Evolutionary conservation across 2,113 vertebrate species (phyloP), one percentile per base, ranked within the genome.

Genomic region (Cichladusa arquata): DNA sequence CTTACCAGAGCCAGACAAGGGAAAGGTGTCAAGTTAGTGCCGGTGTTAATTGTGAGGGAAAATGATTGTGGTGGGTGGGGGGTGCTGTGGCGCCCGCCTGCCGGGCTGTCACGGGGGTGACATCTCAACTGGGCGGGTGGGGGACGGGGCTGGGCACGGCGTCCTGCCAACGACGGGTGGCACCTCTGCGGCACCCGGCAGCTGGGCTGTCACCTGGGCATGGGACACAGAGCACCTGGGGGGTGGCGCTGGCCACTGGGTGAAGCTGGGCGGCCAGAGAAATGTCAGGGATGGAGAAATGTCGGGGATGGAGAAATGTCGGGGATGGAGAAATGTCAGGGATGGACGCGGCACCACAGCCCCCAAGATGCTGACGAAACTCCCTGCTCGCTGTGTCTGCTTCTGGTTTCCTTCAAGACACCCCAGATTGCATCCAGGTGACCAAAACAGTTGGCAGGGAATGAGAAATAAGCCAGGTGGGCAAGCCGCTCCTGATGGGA

Each of bases 31-130:
- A 97, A 97, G 97, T 98, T 98, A 98, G 98, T 82, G 96, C 66
- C 9, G 87, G 96, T 77, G 94, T 97, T 98, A 98, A 99, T 98
- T 99, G 99, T 98, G 97, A 93, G 97, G 98, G 98, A 92, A 98
- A 98, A 98, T 98, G 97, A 97, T 97, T 95, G 97, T 53, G 81
- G 96, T 76, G 86, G 96, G 96, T 42, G 24, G 85, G 80, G 96
- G 22, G 53, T n/a, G 14, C 16, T 3, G 86, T 2, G 1, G 86
- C 3, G 95, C 95, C 86, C 57, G 91, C 95, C 97, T 98, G 98
- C 97, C 97, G 95, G 93, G 89, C 97, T 99, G 98, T 98, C 98
- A 98, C 86, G 73, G 85, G 94, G 97, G 97, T 97, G 98, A 99
- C 97, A 96, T 98, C 98, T 98, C 98, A 98, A 98, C 98, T 98